Conservation (phyloP, 1,140 invertebrate species). For the Cydia pomonella region DNA sequence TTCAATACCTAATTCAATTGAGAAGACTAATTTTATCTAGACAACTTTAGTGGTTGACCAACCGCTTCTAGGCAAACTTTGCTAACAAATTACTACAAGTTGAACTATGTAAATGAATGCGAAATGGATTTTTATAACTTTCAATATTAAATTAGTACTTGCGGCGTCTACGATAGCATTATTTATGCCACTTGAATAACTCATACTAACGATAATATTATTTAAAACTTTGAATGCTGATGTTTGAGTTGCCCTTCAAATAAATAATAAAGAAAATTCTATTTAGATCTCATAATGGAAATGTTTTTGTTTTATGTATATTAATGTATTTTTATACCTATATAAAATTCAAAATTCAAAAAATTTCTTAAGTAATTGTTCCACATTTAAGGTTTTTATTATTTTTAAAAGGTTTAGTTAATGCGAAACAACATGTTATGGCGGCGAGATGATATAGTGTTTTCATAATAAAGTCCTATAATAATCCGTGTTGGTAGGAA, state of each 20-base stretch:
- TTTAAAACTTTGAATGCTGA: neutral
- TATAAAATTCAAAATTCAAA: no score
- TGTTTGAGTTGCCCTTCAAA: neutral
- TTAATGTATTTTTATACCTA: no score
- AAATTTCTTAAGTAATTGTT: no score
- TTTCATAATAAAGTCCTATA: no score
- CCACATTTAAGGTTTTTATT: no score
- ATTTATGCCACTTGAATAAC: neutral
- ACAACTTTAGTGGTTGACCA: neutral
- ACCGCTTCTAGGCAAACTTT: constrained; percentile 7
- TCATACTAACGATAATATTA: neutral
- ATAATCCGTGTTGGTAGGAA: no score
- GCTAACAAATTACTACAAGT: constrained; percentile 25
- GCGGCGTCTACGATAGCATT: neutral
- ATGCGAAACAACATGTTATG: no score
- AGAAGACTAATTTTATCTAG: neutral
- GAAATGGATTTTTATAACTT: constrained; percentile 15
- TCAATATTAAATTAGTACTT: neutral
- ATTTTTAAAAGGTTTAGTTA: no score
- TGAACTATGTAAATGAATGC: neutral
- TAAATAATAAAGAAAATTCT: neutral
- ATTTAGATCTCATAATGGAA: no score
- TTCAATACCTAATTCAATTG: neutral
- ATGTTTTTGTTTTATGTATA: no score
- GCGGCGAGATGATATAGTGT: no score